A percentile compares a stretch with the other conserved stretches of the same genome.
These are phyloP conservation scores for Geophilus truncorum DNA, from an alignment of 2,888 invertebrate species.

Conservation along the genomic window DNA sequence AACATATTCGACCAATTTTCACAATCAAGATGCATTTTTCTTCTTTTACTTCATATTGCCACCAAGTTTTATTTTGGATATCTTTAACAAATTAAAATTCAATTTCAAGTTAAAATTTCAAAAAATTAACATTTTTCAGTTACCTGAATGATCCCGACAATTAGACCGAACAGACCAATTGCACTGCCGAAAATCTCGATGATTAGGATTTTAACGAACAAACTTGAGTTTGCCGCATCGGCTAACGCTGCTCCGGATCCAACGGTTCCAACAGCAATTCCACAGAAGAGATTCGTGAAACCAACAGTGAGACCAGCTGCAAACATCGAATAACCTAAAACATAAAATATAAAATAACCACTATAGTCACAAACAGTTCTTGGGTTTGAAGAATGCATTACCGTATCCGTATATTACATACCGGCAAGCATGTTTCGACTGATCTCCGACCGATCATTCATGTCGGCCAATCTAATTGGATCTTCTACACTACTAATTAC, in stretches of 20 bases:
- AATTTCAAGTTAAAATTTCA: conserved; percentile 12
- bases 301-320: conserved; percentile 94
- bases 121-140: conserved; percentile 39
- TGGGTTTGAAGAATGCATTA: too few species aligned
- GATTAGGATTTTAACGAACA: conserved; percentile 97
- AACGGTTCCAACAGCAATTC: conserved; percentile 94
- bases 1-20: too few species aligned
- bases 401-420: too few species aligned
- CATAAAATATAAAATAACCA: too few species aligned
- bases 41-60: not conserved
- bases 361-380: too few species aligned
- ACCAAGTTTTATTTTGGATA: conserved; percentile 74
- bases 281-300: conserved; percentile 92
- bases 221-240: conserved; percentile 92
- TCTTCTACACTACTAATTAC: conserved; percentile 83
- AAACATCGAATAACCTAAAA: conserved; percentile 88
- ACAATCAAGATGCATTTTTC: conserved; percentile 53
- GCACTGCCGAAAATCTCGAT: conserved; percentile 99
- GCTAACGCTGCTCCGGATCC: conserved; percentile 95
- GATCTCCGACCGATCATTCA: not conserved
- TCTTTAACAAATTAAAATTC: too few species aligned
- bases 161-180: conserved; percentile 96
- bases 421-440: not conserved
- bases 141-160: conserved; percentile 93
- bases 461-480: conserved; percentile 41